These are phyloP conservation scores for Bombus waltoni DNA, from an alignment of 1,140 invertebrate genomes.

Conservation along the genomic window DNA sequence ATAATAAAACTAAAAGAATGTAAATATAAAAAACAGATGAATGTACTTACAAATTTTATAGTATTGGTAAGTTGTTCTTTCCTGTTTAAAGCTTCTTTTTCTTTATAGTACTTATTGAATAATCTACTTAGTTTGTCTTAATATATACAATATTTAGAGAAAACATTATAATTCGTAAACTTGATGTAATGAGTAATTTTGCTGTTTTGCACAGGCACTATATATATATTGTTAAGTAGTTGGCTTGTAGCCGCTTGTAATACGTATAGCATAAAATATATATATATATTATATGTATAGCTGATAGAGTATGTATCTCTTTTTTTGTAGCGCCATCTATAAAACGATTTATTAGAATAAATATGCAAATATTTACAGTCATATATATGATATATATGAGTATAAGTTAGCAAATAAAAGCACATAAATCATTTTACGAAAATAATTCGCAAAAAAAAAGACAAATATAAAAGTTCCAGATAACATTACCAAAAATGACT, in stretches of 20 bases:
- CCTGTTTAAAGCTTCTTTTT: too few species aligned
- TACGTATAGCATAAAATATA: background rate
- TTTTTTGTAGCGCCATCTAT: background rate
- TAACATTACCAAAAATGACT: too few species aligned
- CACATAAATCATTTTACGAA: too few species aligned
- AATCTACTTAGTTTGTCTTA: background rate
- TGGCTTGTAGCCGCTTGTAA: background rate
- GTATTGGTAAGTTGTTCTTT: background rate
- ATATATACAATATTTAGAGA: background rate
- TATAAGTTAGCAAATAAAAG: too few species aligned
- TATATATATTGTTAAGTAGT: background rate
- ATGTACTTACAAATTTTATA: background rate
- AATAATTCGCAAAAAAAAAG: too few species aligned
- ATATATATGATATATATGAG: too few species aligned
- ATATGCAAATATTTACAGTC: too few species aligned
- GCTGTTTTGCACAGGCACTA: background rate
- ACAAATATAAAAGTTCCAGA: too few species aligned
- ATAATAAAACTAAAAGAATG: background rate
- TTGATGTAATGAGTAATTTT: background rate
- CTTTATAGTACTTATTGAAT: background rate
- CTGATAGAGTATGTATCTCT: background rate
- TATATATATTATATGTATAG: too few species aligned
- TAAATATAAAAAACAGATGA: background rate
- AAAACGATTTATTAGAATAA: background rate
- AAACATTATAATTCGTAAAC: background rate